phyloP scores from a whole-genome alignment of 2,113 vertebrate species.

The Seriola rivoliana region DNA sequence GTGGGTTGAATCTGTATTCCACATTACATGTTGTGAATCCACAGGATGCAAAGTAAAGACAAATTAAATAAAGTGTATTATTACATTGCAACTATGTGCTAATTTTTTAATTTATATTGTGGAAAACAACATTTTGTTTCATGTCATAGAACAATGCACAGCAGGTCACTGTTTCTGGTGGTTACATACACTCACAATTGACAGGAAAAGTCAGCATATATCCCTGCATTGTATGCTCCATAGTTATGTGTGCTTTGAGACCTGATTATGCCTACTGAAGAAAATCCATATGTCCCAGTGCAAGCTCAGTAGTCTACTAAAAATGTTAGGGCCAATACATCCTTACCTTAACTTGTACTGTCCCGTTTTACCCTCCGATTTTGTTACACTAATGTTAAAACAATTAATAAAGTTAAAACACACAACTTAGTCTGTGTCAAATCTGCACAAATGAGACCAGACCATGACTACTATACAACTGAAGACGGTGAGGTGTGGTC shows the following conservation, averaged over 20 bases:
- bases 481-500: background rate
- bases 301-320: conserved; percentile 1
- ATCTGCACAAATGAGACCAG: background rate
- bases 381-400: background rate
- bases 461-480: too few relatives aligned
- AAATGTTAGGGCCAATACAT: background rate
- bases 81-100: background rate
- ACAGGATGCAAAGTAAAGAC: conserved; percentile 40
- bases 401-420: background rate
- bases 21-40: conserved; percentile 43
- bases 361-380: background rate
- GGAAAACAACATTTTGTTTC: background rate
- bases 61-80: conserved; percentile 49
- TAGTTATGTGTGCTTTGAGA: background rate
- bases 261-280: conserved; percentile 34
- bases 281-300: conserved; percentile 28
- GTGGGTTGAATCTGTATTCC: conserved; percentile 35
- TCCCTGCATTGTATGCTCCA: conserved; percentile 11
- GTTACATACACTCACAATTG: background rate
- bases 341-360: background rate
- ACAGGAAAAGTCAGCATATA: background rate
- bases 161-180: background rate
- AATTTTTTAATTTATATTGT: background rate
- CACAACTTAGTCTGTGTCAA: background rate
- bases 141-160: background rate